Evolutionary conservation across 2,797 vertebrate species (phyloP).

Genomic region (Podarcis siculus): DNA sequence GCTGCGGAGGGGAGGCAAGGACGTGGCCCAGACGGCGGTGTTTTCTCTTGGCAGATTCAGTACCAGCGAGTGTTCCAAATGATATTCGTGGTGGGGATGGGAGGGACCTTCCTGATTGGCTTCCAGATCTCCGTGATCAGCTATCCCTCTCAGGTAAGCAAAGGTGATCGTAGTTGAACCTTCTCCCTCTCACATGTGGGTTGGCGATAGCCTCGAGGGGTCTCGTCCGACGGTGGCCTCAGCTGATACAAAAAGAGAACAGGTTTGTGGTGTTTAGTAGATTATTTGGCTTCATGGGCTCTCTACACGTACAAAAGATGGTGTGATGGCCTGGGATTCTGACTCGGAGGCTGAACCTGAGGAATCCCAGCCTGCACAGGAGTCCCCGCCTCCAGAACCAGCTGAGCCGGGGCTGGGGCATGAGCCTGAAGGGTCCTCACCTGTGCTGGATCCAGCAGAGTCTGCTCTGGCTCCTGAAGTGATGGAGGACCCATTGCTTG

Average conservation of each 20-base stretch:
- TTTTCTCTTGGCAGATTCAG: conserved; percentile 71
- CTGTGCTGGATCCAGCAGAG: no score
- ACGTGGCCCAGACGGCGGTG: neutral
- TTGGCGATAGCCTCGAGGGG: neutral
- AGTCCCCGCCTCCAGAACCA: no score
- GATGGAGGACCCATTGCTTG: no score
- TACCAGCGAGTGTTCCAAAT: conserved; percentile 75
- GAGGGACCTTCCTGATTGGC: conserved; percentile 84
- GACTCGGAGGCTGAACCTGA: no score
- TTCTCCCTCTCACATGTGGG: neutral
- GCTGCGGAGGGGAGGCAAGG: neutral
- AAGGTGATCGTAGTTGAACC: neutral
- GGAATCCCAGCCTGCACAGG: no score
- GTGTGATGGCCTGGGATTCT: no score
- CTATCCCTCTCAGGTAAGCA: conserved; percentile 82
- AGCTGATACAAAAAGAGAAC: neutral
- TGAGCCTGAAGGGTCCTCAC: no score
- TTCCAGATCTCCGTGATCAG: conserved; percentile 83
- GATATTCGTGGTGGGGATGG: conserved; percentile 79
- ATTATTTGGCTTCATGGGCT: no score
- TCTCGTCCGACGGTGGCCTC: no score
- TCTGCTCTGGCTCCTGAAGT: no score
- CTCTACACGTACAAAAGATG: no score
- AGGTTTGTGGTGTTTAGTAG: neutral
- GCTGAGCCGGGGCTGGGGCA: no score